phyloP scores from a whole-genome alignment of 2,888 invertebrate species.

The Drosophila helvetica region DNA sequence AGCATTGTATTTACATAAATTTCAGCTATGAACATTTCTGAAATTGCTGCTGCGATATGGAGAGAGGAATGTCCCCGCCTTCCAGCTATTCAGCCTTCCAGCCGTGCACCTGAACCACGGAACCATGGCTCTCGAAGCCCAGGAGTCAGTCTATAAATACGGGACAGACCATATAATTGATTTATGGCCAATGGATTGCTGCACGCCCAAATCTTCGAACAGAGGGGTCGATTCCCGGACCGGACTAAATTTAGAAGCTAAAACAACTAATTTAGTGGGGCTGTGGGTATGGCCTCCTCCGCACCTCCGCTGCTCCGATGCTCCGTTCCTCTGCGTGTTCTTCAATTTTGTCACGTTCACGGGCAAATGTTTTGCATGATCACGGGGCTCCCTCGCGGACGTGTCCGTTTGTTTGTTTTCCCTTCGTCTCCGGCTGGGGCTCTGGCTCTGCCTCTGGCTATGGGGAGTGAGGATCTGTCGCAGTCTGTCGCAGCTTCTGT shows the following conservation, averaged over 20 bases:
- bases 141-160: conserved; percentile 42
- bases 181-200: conserved; percentile 81
- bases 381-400: conserved; percentile 40
- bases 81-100: background rate
- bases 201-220: conserved; percentile 31
- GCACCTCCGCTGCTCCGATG: too few relatives aligned
- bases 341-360: conserved; percentile 83
- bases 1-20: conserved; percentile 51
- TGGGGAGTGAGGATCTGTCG: conserved; percentile 42
- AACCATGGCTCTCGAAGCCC: conserved; percentile 10
- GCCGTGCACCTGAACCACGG: conserved; percentile 32
- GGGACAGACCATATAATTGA: conserved; percentile 73
- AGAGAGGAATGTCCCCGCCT: conserved; percentile 11
- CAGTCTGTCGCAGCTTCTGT: conserved; percentile 52
- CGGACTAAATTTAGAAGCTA: conserved; percentile 70
- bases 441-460: too few relatives aligned
- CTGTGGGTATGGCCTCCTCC: conserved; percentile 21
- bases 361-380: conserved; percentile 69
- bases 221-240: conserved; percentile 30
- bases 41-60: conserved; percentile 50
- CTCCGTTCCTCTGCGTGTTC: conserved; percentile 60
- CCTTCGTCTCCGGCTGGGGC: conserved; percentile 3
- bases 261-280: conserved; percentile 75
- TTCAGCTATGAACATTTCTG: conserved; percentile 53
- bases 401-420: conserved; percentile 78